Percentiles rank a stretch among this genome's conserved stretches.
Evolutionary conservation across 1,140 invertebrate species (phyloP).

Genomic region (Macrostomum lignano): DNA sequence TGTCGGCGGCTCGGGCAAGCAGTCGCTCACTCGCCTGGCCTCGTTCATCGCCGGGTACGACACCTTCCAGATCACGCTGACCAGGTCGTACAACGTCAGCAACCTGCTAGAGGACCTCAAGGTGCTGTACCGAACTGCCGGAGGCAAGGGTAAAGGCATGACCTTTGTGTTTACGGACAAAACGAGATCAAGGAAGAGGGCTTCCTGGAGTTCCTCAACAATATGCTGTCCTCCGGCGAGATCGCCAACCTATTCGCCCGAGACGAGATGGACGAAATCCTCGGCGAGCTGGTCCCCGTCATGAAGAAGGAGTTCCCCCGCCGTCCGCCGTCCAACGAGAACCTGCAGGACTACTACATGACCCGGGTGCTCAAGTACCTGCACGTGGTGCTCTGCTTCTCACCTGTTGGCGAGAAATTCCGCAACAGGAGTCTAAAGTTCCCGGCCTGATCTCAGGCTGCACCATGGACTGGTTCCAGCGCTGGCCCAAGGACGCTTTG

Average conservation of each 20-base stretch:
- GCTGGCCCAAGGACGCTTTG: constrained; percentile 78
- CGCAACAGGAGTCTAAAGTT: constrained; percentile 57
- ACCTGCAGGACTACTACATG: constrained; percentile 72
- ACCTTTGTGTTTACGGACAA: constrained; percentile 86
- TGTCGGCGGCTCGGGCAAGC: constrained; percentile 79
- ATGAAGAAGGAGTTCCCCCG: constrained; percentile 79
- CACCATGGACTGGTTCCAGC: constrained; percentile 87
- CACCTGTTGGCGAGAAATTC: constrained; percentile 39
- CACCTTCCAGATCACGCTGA: constrained; percentile 75
- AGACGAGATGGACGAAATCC: constrained; percentile 76
- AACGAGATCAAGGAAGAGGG: constrained; percentile 88
- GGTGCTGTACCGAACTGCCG: constrained; percentile 53
- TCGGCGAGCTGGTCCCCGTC: constrained; percentile 61
- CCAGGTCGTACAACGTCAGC: constrained; percentile 65
- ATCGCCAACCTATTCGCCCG: constrained; percentile 64
- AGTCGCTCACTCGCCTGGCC: constrained; percentile 69
- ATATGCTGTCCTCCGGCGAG: constrained; percentile 59
- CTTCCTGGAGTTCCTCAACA: constrained; percentile 82
- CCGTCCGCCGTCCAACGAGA: constrained; percentile 52
- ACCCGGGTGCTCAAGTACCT: constrained; percentile 63
- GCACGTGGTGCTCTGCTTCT: constrained; percentile 80
- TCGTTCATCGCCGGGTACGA: constrained; percentile 88
- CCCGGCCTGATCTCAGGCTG: constrained; percentile 72
- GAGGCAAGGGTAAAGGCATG: constrained; percentile 78
- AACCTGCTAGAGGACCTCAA: constrained; percentile 83